phyloP scores from a whole-genome alignment of 2,888 invertebrate species.

The Ormia ochracea region DNA sequence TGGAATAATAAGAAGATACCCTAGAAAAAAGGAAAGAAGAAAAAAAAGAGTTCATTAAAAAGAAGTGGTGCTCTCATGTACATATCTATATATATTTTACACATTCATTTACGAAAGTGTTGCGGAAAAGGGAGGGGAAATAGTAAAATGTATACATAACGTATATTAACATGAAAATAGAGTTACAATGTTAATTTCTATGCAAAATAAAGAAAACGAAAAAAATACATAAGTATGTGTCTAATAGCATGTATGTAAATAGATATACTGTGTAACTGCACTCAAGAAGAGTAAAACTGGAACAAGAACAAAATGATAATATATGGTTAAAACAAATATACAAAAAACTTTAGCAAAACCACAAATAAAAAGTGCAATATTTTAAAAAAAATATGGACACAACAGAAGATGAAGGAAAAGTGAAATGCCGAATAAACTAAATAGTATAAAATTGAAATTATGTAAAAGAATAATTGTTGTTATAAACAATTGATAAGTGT shows the following conservation, averaged over 20 bases:
- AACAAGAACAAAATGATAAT: slow-evolving; percentile 34
- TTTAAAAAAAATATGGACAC: too few relatives aligned
- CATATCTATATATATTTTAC: background rate
- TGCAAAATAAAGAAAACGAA: slow-evolving; percentile 8
- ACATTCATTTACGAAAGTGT: slow-evolving; percentile 26
- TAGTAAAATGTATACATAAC: background rate
- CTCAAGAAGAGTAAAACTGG: background rate
- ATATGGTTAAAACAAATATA: slow-evolving; percentile 26
- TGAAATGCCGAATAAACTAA: background rate
- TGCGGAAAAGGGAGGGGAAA: slow-evolving; percentile 26
- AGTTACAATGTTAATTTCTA: background rate
- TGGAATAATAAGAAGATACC: slow-evolving; percentile 10
- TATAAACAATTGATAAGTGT: too few relatives aligned
- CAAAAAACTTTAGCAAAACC: slow-evolving; percentile 28
- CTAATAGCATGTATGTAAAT: background rate
- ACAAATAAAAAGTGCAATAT: slow-evolving; percentile 38
- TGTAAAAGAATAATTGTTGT: too few relatives aligned
- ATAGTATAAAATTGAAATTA: background rate
- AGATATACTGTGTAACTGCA: background rate
- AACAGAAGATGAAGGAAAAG: slow-evolving; percentile 19
- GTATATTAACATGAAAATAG: too few relatives aligned
- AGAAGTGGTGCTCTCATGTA: slow-evolving; percentile 1
- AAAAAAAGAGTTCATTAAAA: slow-evolving; percentile 37
- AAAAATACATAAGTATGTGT: slow-evolving; percentile 10
- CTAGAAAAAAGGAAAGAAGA: background rate